Conservation (phyloP, 2,113 vertebrate species). For the Passerina amoena region DNA sequence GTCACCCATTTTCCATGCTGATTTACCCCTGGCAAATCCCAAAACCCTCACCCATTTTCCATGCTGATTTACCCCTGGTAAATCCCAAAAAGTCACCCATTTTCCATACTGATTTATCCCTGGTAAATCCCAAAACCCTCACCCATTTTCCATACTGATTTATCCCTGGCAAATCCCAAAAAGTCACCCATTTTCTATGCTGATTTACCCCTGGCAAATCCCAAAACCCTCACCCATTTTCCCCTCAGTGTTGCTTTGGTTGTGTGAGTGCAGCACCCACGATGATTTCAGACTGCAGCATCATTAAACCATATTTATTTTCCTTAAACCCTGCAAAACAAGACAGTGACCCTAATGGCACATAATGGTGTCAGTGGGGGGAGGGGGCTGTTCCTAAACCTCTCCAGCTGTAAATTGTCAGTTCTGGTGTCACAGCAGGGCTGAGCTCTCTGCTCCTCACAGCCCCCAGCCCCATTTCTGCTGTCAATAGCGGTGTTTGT, state of each 20-base stretch:
- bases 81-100: too few relatives aligned
- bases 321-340: background rate
- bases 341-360: background rate
- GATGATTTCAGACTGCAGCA: background rate
- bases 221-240: background rate
- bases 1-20: background rate
- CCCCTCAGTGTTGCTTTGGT: background rate
- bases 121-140: background rate
- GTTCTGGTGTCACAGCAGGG: rapidly evolving
- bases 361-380: rapidly evolving
- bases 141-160: background rate
- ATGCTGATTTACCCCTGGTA: rapidly evolving
- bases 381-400: background rate
- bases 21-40: too few relatives aligned
- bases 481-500: rapidly evolving
- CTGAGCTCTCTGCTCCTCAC: background rate
- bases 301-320: background rate
- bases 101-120: rapidly evolving
- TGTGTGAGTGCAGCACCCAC: rapidly evolving
- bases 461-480: background rate
- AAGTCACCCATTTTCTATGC: background rate
- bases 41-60: background rate
- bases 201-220: background rate
- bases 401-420: background rate
- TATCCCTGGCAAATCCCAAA: background rate